Evolutionary conservation across 2,797 vertebrate species (phyloP).

Genomic region (Epinephelus coioides): DNA sequence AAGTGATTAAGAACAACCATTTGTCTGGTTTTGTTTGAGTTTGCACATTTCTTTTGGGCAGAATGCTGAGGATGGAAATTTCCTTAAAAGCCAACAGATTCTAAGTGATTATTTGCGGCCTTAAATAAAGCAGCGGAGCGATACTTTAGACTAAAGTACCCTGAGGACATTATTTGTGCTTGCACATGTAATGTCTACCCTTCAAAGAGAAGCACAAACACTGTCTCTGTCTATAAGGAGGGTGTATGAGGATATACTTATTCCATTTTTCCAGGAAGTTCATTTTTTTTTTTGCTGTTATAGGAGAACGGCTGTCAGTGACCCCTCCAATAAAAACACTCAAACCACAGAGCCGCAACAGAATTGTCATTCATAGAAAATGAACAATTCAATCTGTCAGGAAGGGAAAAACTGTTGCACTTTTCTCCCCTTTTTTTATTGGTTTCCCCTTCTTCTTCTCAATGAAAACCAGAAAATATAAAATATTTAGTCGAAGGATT

Average conservation of each 20-base stretch:
- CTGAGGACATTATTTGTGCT: slow-evolving; percentile 7
- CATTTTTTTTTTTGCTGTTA: neutral
- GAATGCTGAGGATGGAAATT: slow-evolving; percentile 21
- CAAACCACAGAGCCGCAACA: slow-evolving; percentile 8
- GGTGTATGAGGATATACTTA: neutral
- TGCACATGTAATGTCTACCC: neutral
- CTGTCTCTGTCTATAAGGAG: neutral
- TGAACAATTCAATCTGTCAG: slow-evolving; percentile 17
- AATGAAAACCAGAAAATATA: slow-evolving; percentile 2
- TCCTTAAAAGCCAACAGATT: slow-evolving; percentile 26
- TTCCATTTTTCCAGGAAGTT: slow-evolving; percentile 6
- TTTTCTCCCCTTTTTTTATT: neutral
- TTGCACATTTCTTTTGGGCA: slow-evolving; percentile 53
- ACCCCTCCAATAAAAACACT: slow-evolving; percentile 17
- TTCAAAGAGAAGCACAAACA: slow-evolving; percentile 5
- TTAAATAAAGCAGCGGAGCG: slow-evolving; percentile 14
- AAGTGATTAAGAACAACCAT: slow-evolving; percentile 16
- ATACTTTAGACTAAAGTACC: slow-evolving; percentile 18
- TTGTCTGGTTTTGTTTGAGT: slow-evolving; percentile 40
- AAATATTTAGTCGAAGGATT: neutral
- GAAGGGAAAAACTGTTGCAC: neutral
- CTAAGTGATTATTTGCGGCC: slow-evolving; percentile 38
- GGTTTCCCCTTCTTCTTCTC: neutral
- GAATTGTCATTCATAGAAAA: slow-evolving; percentile 32
- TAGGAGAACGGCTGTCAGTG: slow-evolving; percentile 21